These are phyloP conservation scores for Apodemus sylvaticus DNA, from an alignment of 2,113 vertebrate genomes.

Conservation along the genomic window DNA sequence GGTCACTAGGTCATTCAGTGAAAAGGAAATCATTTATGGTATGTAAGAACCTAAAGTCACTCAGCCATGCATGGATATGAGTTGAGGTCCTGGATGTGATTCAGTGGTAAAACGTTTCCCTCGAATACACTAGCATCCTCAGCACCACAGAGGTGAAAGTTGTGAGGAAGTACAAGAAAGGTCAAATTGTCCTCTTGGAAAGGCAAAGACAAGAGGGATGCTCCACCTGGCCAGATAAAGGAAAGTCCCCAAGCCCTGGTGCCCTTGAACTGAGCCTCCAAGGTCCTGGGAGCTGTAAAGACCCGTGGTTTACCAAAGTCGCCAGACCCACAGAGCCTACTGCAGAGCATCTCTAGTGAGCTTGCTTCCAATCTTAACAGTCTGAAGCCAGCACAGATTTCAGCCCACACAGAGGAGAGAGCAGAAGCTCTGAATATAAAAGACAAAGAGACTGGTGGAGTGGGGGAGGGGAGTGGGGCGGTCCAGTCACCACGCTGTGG, in stretches of 20 bases:
- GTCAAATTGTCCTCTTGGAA: not conserved
- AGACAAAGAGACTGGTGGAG: not conserved
- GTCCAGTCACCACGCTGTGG: not conserved
- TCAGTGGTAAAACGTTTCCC: not conserved
- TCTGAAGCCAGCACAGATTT: not conserved
- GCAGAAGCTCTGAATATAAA: not conserved
- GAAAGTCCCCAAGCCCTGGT: not conserved
- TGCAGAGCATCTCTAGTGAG: not conserved
- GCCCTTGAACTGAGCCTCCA: not conserved
- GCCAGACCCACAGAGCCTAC: not conserved
- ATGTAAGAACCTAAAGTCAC: not conserved
- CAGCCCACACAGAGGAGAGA: not conserved
- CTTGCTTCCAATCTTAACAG: not conserved
- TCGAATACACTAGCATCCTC: fast-evolving
- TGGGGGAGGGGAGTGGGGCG: not conserved
- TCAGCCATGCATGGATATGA: not conserved
- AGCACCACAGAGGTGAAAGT: not conserved
- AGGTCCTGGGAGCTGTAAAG: not conserved
- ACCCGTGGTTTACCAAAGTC: not conserved
- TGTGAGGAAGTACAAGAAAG: not conserved
- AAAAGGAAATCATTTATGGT: not conserved
- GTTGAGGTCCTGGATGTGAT: not conserved
- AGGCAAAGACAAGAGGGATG: not conserved
- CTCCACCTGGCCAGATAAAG: not conserved
- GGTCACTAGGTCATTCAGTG: not conserved